Evolutionary conservation across 2,888 invertebrate species (phyloP).

Genomic region (Coleophora deauratella): DNA sequence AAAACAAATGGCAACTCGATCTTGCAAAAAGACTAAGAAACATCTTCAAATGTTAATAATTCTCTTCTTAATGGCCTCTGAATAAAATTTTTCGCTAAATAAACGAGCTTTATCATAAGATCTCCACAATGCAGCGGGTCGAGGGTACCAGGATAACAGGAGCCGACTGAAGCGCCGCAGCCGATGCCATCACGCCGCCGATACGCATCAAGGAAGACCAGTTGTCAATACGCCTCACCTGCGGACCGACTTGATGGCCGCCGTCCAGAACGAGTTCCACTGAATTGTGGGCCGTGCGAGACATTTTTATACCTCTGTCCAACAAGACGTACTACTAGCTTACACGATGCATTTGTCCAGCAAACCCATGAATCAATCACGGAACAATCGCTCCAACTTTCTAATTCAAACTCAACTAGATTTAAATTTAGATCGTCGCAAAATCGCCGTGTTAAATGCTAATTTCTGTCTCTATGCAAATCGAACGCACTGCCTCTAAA

Average conservation of each 20-base stretch:
- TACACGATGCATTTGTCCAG: constrained; percentile 47
- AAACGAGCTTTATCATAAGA: constrained; percentile 66
- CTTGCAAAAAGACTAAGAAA: constrained; percentile 45
- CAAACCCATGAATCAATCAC: neutral
- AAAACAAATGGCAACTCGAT: constrained; percentile 44
- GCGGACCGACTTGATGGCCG: constrained; percentile 60
- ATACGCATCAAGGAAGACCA: constrained; percentile 73
- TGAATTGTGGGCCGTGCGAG: constrained; percentile 59
- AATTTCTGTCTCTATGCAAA: constrained; percentile 60
- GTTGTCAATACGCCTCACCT: constrained; percentile 73
- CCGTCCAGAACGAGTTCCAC: constrained; percentile 56
- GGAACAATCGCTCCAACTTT: constrained; percentile 33
- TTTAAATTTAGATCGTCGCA: constrained; percentile 19
- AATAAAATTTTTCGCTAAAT: constrained; percentile 68
- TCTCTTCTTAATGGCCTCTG: constrained; percentile 60
- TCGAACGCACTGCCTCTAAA: constrained; percentile 56
- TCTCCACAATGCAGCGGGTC: constrained; percentile 63
- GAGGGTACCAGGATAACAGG: constrained; percentile 37
- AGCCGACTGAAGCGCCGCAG: constrained; percentile 67
- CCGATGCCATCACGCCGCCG: constrained; percentile 64
- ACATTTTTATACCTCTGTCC: constrained; percentile 64
- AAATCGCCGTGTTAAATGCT: constrained; percentile 55
- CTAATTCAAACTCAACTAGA: constrained; percentile 25
- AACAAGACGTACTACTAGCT: constrained; percentile 43
- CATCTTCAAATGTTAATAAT: constrained; percentile 57